Evolutionary conservation across 2,113 vertebrate species (phyloP), one percentile per base, ranked within the genome.

Genomic region (Zingel zingel): DNA sequence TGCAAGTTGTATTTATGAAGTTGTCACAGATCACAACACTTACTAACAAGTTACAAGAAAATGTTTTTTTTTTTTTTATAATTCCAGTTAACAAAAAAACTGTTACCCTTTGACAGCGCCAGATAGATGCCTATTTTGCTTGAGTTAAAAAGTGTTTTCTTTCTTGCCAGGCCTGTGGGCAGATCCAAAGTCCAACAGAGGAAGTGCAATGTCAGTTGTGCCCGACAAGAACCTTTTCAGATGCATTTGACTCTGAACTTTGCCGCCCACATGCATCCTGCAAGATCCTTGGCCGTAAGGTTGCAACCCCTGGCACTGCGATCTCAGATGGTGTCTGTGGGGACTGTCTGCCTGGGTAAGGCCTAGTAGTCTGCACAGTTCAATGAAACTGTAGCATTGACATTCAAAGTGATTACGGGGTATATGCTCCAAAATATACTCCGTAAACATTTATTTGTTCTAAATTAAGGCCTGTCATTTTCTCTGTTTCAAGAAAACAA

Each of bases 341-440:
- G 70, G 88, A 69, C 83, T 99, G 98, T 89, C 90, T 96, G 88
- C 86, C 90, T 0, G 97, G 98, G 98, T 99, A 91, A 76, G 83
- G 11, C 36, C 39, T 65, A 75, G 75, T 63, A 71, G 57, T 30
- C 51, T 80, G 43, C 61, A 43, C 23, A 7, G 4, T 30, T 72
- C 27, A 21, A 13, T 59, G 36, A 61, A 70, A 62, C 74, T 19
- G 13, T 12, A 25, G 53, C 33, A n/a, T 21, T 72, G 27, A 79
- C 62, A 53, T 45, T 66, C 23, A 78, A 36, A 64, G 1, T 2
- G 43, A n/a, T 73, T 62, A 39, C 2, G 9, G 39, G 39, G 9
- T 2, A 39, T 10, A 39, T 62, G 36, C 53, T 61, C 16, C 2
- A 65, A 67, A 61, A 58, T 45, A 23, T 45, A 47, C n/a, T 54